phyloP scores from a whole-genome alignment of 1,140 invertebrate genomes.

The Drosophila tsacasi region DNA sequence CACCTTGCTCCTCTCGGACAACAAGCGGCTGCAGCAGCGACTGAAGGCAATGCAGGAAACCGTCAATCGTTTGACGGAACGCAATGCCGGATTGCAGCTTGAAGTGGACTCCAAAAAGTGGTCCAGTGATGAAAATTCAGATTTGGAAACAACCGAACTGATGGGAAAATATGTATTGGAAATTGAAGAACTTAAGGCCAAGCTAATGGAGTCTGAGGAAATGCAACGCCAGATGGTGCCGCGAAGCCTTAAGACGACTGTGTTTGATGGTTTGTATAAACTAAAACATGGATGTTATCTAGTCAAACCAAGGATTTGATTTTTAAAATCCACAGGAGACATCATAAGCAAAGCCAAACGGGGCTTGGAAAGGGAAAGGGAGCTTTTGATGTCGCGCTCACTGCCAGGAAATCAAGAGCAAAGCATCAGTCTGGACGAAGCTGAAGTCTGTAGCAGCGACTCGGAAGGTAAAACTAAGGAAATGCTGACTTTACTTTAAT shows the following conservation, averaged over 20 bases:
- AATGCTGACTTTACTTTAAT: accelerated
- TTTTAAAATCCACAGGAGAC: conserved; percentile 42
- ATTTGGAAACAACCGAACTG: conserved; percentile 89
- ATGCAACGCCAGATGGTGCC: conserved; percentile 90
- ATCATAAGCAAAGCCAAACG: conserved; percentile 87
- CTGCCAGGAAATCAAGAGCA: conserved; percentile 70
- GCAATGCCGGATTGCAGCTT: conserved; percentile 92
- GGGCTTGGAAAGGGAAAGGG: conserved; percentile 86
- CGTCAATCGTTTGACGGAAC: conserved; percentile 93
- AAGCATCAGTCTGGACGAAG: conserved; percentile 87
- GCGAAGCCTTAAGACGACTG: conserved; percentile 11
- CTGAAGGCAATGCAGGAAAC: conserved; percentile 98
- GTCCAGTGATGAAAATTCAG: conserved; percentile 86
- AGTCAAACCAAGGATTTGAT: background rate
- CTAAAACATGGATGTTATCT: background rate
- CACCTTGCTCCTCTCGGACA: conserved; percentile 95
- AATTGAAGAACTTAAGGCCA: conserved; percentile 95
- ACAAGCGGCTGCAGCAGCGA: conserved; percentile 93
- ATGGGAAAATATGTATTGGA: conserved; percentile 95
- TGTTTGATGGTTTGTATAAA: conserved; percentile 49
- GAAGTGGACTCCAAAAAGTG: conserved; percentile 92
- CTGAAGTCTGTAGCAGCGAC: conserved; percentile 85
- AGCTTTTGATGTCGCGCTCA: conserved; percentile 69
- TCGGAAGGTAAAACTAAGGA: conserved; percentile 84
- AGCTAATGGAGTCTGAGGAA: conserved; percentile 94